These are phyloP conservation scores for Ichneumoninae sp. DNA, from an alignment of 2,888 invertebrate species.

Conservation along the genomic window DNA sequence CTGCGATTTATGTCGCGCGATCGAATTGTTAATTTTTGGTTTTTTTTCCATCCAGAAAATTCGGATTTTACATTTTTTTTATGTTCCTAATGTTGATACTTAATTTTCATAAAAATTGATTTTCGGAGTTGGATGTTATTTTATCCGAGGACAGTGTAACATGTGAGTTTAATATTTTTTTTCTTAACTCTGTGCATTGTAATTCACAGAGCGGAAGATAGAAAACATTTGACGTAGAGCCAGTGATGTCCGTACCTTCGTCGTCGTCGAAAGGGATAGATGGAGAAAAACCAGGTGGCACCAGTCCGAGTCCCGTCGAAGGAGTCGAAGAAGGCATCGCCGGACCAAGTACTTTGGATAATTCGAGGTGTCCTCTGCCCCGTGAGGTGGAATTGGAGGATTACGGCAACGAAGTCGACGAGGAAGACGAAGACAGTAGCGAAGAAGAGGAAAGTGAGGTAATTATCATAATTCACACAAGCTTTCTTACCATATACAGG, in stretches of 20 bases:
- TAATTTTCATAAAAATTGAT: not conserved
- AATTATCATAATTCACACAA: not conserved
- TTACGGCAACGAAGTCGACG: slow-evolving; percentile 79
- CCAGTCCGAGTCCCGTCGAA: slow-evolving; percentile 82
- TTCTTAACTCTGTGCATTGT: not conserved
- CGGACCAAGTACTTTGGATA: slow-evolving; percentile 80
- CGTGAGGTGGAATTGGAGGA: slow-evolving; percentile 79
- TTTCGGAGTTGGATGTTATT: not conserved
- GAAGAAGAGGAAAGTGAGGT: slow-evolving; percentile 81
- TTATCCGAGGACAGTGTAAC: not conserved
- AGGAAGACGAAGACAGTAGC: slow-evolving; percentile 81
- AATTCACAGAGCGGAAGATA: not conserved
- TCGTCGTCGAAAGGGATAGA: slow-evolving; percentile 80
- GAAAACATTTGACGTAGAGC: slow-evolving; percentile 42
- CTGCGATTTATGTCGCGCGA: slow-evolving; percentile 27
- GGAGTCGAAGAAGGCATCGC: slow-evolving; percentile 79
- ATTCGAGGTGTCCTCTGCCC: slow-evolving; percentile 72
- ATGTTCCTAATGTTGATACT: too few species aligned
- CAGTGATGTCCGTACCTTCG: slow-evolving; percentile 83
- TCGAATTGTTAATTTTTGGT: slow-evolving; percentile 18
- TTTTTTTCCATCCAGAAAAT: slow-evolving; percentile 63
- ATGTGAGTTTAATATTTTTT: not conserved
- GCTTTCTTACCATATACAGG: not conserved
- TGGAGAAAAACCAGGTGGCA: slow-evolving; percentile 80
- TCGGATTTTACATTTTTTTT: slow-evolving; percentile 62